Base-by-base conservation (phyloP, 2,797 vertebrate genomes). In the Podarcis lilfordi region DNA sequence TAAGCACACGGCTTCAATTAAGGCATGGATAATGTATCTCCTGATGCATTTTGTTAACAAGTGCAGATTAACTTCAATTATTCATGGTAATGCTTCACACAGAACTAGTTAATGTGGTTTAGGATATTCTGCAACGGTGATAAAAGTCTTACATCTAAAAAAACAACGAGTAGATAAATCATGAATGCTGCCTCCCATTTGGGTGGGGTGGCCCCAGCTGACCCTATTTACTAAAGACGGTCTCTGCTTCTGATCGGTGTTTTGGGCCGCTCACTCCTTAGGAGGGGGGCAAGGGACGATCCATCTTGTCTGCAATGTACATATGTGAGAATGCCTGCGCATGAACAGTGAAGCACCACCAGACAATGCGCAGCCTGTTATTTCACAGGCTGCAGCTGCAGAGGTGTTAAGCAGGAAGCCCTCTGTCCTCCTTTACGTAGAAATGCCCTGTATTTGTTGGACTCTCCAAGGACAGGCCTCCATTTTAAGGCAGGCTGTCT, bases 1-100 rank as follows among this genome's bases (percentile, higher is more conserved):
- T 88, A 90, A 91, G 92, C 84, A 87, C 93, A 92, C 68, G 25
- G 91, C 55, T 25, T 79, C 78, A 94, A 90, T 92, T 91, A 94
- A 92, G 92, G 84, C 88, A 93, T 29, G 92, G 94, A 93, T 95
- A 94, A 95, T 91, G 89, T 85, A 93, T 88, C 88, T 82, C 75
- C 93, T 88, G 87, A 91, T 89, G 88, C 90, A 89, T 92, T 85
- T 88, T 88, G 84, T 95, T 95, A 95, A 94, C 91, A 94, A 94
- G 90, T 89, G 91, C 82, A 91, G 37, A 94, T 95, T 92, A 95
- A 61, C 83, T 93, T 95, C 90, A 94, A 94, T 94, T 93, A 94
- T 95, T 94, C 89, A 94, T 90, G 43, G 68, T 87, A 93, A 91
- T 89, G 88, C 78, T 94, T 89, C 50, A 92, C 81, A 94, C 92